Evolutionary conservation across 2,113 vertebrate species (phyloP), one percentile per base, ranked within the genome.

Genomic region (Rallus limicola): DNA sequence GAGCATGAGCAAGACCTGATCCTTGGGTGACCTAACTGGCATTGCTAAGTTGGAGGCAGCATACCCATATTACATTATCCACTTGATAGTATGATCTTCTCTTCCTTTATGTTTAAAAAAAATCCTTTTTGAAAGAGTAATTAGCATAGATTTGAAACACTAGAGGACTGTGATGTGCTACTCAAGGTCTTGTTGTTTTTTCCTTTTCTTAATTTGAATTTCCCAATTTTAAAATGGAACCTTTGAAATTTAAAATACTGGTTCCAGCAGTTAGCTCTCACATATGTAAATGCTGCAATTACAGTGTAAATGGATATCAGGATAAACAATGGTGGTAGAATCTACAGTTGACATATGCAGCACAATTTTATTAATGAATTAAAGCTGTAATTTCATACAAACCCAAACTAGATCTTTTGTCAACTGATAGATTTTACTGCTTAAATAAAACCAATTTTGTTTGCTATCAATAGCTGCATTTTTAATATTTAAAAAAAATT

Each of bases 201-300:
- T 82, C 26, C 72, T 92, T 60, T 31, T 62, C 28, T 90, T 95
- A 65, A 77, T 86, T 60, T 94, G 71, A 74, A 93, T 91, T 94
- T 95, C 33, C 42, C 56, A 81, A 36, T 29, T 97, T 96, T 91
- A 92, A 95, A 93, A 77, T 60, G 44, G 40, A 94, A 83, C 21
- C 67, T 90, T 91, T 88, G 81, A 82, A 77, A 84, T 89, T 70
- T 79, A 86, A 92, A 94, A 64, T 76, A 40, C 38, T 79, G 31
- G 60, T 82, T 80, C 70, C 91, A 72, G 55, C 82, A 82, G 58
- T 74, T 42, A 74, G 44, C 44, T 86, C 62, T 97, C 58, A 40
- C 9, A 6, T 81, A 65, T 31, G 29, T 87, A 92, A 92, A 48
- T 88, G n/a, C 21, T 81, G 42, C 20, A 83, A 13, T 91, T 95